Conservation (phyloP, 2,113 vertebrate species). For the Marmota flaviventris region DNA sequence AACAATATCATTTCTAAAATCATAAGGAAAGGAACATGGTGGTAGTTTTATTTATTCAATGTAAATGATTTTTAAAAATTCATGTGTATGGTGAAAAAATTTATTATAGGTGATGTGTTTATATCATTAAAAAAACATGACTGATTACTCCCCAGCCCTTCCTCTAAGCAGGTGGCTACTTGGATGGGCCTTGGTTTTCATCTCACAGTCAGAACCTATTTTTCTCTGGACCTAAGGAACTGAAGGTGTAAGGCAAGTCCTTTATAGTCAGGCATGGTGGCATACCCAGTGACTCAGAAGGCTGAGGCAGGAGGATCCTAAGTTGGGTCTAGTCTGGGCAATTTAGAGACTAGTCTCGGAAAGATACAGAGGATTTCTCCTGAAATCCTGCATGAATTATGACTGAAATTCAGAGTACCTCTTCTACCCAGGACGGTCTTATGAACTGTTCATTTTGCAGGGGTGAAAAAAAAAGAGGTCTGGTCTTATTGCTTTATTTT, state of each 20-base stretch:
- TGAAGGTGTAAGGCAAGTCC: not conserved
- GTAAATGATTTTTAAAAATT: not conserved
- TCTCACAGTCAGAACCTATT: not conserved
- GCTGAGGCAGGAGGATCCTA: no score
- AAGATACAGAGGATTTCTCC: not conserved
- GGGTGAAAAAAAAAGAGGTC: not conserved
- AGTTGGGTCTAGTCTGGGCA: no score
- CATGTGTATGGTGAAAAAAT: not conserved
- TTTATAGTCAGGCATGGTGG: no score
- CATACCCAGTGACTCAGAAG: no score
- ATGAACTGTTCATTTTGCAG: not conserved
- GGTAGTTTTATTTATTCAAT: not conserved
- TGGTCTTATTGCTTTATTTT: not conserved
- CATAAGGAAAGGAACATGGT: not conserved
- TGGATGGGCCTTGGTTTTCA: not conserved
- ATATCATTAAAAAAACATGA: not conserved
- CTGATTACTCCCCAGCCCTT: not conserved
- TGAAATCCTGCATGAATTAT: not conserved
- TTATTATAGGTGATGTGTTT: not conserved
- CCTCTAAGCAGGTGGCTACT: not conserved
- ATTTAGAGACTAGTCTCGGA: no score
- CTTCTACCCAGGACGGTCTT: not conserved
- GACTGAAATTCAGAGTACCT: conserved; percentile 22
- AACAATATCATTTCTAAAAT: not conserved
- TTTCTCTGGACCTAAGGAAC: not conserved